A percentile compares a stretch with the other conserved stretches of the same genome.
phyloP scores from a whole-genome alignment of 2,113 vertebrate species.

The Pseudorectes ferrugineus region DNA sequence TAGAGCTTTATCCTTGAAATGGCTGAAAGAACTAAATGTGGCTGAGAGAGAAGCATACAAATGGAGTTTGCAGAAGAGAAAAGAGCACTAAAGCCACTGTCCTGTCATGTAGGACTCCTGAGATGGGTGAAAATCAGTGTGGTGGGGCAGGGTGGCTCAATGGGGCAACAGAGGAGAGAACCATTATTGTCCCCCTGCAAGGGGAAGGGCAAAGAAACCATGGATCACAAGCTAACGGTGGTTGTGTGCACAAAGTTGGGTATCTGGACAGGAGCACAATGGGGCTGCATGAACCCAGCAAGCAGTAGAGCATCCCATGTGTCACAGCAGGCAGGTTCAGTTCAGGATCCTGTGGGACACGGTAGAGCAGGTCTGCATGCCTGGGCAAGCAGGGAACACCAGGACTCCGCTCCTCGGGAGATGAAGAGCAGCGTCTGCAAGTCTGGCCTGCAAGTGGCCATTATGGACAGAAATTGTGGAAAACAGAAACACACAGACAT shows the following conservation, averaged over 20 bases:
- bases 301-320: not conserved
- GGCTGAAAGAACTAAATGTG: not conserved
- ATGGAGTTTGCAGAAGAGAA: not conserved
- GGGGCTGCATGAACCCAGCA: not conserved
- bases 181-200: not conserved
- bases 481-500: not conserved
- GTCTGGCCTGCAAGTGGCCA: not conserved
- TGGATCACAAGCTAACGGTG: fast-evolving
- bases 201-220: not conserved
- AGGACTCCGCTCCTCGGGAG: not conserved
- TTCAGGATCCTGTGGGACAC: fast-evolving
- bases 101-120: not conserved
- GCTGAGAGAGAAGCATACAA: not conserved
- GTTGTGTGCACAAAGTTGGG: fast-evolving
- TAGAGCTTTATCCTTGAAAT: not conserved
- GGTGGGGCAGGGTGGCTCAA: not conserved
- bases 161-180: not conserved
- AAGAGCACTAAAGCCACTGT: not conserved
- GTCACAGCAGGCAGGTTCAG: not conserved
- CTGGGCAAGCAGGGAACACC: not conserved
- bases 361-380: fast-evolving
- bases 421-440: not conserved
- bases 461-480: not conserved
- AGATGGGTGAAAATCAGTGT: not conserved
- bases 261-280: not conserved